Conservation (phyloP, 2,113 vertebrate species). For the Paraplagusia blochii region DNA sequence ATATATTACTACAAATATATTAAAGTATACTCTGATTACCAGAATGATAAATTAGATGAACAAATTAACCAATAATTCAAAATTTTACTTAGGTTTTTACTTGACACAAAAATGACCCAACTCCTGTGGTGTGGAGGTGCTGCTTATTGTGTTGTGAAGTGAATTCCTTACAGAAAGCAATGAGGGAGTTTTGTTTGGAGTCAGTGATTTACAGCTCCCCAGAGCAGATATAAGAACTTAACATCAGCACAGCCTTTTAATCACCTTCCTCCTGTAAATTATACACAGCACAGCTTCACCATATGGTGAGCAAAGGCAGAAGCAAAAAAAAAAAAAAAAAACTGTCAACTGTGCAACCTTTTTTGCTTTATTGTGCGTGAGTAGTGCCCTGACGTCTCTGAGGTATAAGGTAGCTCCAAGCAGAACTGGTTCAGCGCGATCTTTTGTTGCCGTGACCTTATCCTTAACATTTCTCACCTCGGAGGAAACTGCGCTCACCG, state of each 20-base stretch:
- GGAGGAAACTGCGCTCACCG: constrained; percentile 26
- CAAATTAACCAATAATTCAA: too few relatives aligned
- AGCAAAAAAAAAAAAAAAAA: not conserved
- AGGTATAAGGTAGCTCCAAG: constrained; percentile 16
- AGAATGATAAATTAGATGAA: too few relatives aligned
- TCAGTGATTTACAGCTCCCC: constrained; percentile 12
- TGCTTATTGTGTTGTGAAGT: not conserved
- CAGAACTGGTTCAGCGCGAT: constrained; percentile 18
- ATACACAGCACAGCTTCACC: constrained; percentile 6
- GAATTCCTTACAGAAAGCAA: not conserved
- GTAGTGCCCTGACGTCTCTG: constrained; percentile 14
- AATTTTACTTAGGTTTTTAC: too few relatives aligned
- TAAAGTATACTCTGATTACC: too few relatives aligned
- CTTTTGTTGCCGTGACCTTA: constrained; percentile 25
- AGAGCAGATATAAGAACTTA: not conserved
- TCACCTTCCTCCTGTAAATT: constrained; percentile 16
- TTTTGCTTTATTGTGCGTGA: constrained; percentile 13
- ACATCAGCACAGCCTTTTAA: constrained; percentile 22
- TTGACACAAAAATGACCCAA: too few relatives aligned
- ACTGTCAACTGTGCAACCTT: constrained; percentile 11
- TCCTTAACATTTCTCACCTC: constrained; percentile 29
- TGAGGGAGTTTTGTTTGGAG: constrained; percentile 4
- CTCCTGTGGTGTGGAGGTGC: too few relatives aligned
- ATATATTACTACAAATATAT: too few relatives aligned
- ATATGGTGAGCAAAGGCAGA: constrained; percentile 3